Percentiles rank a stretch among this genome's conserved stretches.
Conservation (phyloP, 1,140 invertebrate species). For the Druon quercuslanigerum region DNA sequence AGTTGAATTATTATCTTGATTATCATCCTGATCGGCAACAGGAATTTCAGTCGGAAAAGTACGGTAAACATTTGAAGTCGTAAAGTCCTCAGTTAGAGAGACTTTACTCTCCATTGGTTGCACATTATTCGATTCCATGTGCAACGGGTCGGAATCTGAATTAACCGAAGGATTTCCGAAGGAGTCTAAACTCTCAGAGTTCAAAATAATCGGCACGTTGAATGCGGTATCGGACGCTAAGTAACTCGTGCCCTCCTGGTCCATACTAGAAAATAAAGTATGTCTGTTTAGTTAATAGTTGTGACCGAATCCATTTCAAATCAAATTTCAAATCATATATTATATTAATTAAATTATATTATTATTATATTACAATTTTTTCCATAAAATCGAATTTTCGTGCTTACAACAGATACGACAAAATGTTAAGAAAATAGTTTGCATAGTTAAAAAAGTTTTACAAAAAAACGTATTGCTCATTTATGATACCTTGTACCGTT, state of each 20-base stretch:
- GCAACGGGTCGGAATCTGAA: constrained; percentile 51
- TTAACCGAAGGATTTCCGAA: constrained; percentile 61
- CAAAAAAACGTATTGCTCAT: too few species aligned
- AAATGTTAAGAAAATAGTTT: too few species aligned
- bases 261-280: constrained; percentile 61
- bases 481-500: too few species aligned
- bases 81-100: constrained; percentile 33
- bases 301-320: too few species aligned
- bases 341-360: too few species aligned
- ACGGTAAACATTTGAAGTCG: neutral
- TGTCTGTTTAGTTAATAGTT: too few species aligned
- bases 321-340: too few species aligned
- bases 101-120: constrained; percentile 55
- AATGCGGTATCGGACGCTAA: constrained; percentile 68
- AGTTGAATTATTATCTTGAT: constrained; percentile 50
- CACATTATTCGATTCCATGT: constrained; percentile 56
- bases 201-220: constrained; percentile 70
- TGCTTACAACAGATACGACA: too few species aligned
- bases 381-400: too few species aligned
- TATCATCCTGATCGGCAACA: constrained; percentile 34
- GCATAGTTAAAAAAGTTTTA: too few species aligned
- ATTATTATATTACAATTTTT: too few species aligned
- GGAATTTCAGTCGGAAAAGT: constrained; percentile 7
- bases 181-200: constrained; percentile 63
- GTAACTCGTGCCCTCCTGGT: constrained; percentile 67